Conservation (phyloP, 2,888 invertebrate genomes). For the Diarsia brunnea region DNA sequence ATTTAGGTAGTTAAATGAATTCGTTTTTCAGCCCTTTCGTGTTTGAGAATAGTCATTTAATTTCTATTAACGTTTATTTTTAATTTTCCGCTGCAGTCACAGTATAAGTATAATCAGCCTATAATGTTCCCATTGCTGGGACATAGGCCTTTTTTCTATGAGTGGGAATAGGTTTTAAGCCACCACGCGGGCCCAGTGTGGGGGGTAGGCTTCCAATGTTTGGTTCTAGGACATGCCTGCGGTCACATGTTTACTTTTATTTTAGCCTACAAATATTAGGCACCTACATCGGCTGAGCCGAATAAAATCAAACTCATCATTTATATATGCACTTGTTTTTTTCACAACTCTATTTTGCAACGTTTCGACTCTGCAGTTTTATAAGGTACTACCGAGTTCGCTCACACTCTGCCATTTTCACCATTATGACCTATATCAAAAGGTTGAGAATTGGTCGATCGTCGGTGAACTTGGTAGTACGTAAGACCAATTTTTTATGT, state of each 20-base stretch:
- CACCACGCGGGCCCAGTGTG: no score
- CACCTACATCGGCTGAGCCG: constrained; percentile 7
- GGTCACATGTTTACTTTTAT: background rate
- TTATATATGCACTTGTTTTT: constrained; percentile 17
- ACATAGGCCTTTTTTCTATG: no score
- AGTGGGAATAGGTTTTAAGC: no score
- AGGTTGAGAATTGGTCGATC: no score
- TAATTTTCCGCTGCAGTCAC: constrained; percentile 7
- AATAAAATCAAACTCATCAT: constrained; percentile 27
- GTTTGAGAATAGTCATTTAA: background rate
- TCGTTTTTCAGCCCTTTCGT: background rate
- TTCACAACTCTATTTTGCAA: constrained; percentile 20
- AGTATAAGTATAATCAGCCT: background rate
- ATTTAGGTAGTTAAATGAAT: background rate
- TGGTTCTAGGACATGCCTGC: constrained; percentile 2
- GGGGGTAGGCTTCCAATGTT: no score
- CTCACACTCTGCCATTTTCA: no score
- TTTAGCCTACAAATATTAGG: background rate
- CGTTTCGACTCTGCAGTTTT: background rate
- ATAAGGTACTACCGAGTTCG: background rate
- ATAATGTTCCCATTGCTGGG: no score
- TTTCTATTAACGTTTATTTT: background rate
- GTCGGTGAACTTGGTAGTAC: background rate
- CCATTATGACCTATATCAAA: no score
- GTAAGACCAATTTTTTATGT: background rate